These are phyloP conservation scores for Shargacucullia verbasci DNA, from an alignment of 2,888 invertebrate species.

Conservation along the genomic window DNA sequence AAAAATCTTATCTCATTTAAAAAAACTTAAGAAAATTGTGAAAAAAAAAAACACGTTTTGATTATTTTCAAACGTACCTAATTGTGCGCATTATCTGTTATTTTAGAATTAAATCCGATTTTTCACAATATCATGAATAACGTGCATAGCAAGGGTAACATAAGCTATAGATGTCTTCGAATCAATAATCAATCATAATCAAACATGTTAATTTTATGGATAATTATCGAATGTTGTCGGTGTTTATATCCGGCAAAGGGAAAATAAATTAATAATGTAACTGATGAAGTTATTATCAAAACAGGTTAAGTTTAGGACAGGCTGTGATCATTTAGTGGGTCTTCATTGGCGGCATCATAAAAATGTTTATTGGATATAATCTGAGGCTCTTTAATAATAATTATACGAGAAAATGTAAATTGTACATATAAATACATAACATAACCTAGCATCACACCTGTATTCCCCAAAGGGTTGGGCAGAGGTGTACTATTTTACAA, in stretches of 20 bases:
- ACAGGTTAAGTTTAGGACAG: constrained; percentile 40
- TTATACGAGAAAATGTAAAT: too few species aligned
- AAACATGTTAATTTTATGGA: constrained; percentile 59
- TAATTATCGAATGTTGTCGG: constrained; percentile 47
- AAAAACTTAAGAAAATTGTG: too few species aligned
- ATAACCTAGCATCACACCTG: too few species aligned
- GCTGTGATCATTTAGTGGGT: constrained; percentile 15
- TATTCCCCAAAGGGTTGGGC: too few species aligned
- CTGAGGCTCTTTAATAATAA: not conserved
- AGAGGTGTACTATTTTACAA: too few species aligned
- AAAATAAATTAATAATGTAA: constrained; percentile 50
- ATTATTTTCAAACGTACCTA: too few species aligned
- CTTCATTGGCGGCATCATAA: constrained; percentile 37
- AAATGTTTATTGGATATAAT: constrained; percentile 32
- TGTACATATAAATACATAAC: too few species aligned
- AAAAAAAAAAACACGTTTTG: too few species aligned
- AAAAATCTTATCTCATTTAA: too few species aligned
- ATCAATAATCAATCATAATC: constrained; percentile 61
- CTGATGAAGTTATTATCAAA: constrained; percentile 54
- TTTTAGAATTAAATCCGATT: too few species aligned
- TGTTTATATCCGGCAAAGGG: constrained; percentile 48
- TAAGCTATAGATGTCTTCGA: constrained; percentile 32
- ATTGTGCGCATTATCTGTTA: too few species aligned
- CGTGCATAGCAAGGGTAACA: not conserved
- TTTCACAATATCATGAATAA: too few species aligned